A percentile compares a stretch with the other conserved stretches of the same genome.
These are phyloP conservation scores for Diloba caeruleocephala DNA, from an alignment of 2,888 invertebrate genomes.

Conservation along the genomic window DNA sequence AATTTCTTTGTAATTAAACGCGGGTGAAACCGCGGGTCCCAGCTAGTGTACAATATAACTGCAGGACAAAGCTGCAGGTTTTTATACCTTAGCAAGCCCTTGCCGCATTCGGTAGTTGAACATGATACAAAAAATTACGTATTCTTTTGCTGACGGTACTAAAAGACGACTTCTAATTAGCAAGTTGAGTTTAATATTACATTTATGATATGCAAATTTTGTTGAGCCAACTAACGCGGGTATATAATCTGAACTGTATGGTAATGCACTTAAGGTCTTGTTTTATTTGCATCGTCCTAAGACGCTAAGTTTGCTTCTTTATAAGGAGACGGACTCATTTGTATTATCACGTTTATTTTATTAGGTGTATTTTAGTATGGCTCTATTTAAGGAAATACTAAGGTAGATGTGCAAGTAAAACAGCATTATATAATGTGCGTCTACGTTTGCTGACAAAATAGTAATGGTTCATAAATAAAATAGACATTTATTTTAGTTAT, in stretches of 20 bases:
- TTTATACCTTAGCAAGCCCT: neutral
- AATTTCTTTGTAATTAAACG: too few species aligned
- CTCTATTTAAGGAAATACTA: constrained; percentile 47
- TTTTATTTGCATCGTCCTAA: constrained; percentile 49
- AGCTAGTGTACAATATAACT: too few species aligned
- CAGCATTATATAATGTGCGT: constrained; percentile 26
- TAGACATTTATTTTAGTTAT: too few species aligned
- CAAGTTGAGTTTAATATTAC: constrained; percentile 88
- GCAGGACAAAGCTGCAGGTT: too few species aligned
- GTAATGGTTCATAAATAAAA: too few species aligned
- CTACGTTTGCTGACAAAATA: constrained; percentile 9
- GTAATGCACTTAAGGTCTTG: constrained; percentile 55
- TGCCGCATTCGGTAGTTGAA: constrained; percentile 31
- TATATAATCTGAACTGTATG: constrained; percentile 70
- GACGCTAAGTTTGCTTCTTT: constrained; percentile 67
- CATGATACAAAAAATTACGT: constrained; percentile 18
- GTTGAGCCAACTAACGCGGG: constrained; percentile 62
- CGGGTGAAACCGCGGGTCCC: too few species aligned
- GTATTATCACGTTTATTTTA: constrained; percentile 69
- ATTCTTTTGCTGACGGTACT: constrained; percentile 70
- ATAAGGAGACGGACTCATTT: constrained; percentile 67
- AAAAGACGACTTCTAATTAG: constrained; percentile 85
- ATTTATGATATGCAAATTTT: constrained; percentile 88
- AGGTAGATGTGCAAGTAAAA: constrained; percentile 34
- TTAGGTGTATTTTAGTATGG: constrained; percentile 54